A percentile compares a stretch with the other conserved stretches of the same genome.
Conservation (phyloP, 2,888 invertebrate species). For the Celastrina argiolus region DNA sequence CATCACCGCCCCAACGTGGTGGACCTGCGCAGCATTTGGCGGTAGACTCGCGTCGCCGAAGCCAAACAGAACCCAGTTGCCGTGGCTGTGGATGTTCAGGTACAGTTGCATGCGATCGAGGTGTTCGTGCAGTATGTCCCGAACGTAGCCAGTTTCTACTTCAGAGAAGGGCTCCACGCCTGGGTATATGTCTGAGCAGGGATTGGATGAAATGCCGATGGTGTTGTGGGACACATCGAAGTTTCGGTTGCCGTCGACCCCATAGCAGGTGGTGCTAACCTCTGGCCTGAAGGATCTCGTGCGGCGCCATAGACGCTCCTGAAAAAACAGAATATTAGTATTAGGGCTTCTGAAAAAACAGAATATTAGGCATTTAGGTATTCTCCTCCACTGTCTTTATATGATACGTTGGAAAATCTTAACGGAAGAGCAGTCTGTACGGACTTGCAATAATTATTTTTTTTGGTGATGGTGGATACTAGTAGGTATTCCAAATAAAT, state of each 20-base stretch:
- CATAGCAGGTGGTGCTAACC: conserved; percentile 39
- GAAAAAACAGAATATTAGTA: conserved; percentile 18
- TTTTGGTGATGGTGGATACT: no score
- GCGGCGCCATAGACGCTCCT: conserved; percentile 50
- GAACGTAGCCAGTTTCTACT: conserved; percentile 75
- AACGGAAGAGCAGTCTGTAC: no score
- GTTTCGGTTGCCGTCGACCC: conserved; percentile 48
- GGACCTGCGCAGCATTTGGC: conserved; percentile 39
- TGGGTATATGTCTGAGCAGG: conserved; percentile 78
- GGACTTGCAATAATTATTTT: no score
- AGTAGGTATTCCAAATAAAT: no score
- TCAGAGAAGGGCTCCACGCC: conserved; percentile 81
- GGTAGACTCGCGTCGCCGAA: conserved; percentile 67
- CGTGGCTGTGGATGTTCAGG: conserved; percentile 83
- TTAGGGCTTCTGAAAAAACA: no score
- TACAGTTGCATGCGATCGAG: conserved; percentile 41
- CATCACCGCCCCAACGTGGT: conserved; percentile 46
- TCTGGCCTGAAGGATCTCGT: conserved; percentile 41
- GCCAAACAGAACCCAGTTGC: conserved; percentile 80
- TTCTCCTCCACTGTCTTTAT: no score
- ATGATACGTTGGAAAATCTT: no score
- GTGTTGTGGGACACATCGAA: conserved; percentile 45
- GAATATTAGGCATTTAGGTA: no score
- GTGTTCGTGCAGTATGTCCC: conserved; percentile 65
- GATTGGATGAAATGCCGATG: conserved; percentile 44